Evolutionary conservation across 2,113 vertebrate species (phyloP).

Genomic region (Protobothrops mucrosquamatus): DNA sequence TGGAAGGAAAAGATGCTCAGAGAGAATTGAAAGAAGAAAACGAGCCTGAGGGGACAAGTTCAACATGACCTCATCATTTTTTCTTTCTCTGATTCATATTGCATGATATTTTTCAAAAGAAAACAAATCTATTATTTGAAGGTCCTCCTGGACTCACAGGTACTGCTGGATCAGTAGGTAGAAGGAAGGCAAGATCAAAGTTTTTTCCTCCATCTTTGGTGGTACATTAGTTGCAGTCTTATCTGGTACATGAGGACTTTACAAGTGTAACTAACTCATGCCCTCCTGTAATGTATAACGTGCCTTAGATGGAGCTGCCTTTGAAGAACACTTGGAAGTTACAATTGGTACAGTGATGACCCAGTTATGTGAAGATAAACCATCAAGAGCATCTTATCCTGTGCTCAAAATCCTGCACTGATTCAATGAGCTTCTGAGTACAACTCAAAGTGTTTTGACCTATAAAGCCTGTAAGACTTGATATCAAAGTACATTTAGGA

Average conservation of each 20-base stretch:
- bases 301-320: too few species aligned
- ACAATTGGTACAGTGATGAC: background rate
- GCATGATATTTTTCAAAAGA: background rate
- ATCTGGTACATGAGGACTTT: background rate
- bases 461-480: background rate
- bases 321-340: background rate
- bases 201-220: background rate
- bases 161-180: background rate
- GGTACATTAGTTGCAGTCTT: background rate
- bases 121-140: background rate
- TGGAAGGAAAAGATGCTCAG: background rate
- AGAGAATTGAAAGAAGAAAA: background rate
- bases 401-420: background rate
- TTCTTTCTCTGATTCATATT: background rate
- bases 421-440: background rate
- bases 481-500: background rate
- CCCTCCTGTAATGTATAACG: background rate
- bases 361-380: background rate
- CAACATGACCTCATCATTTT: background rate
- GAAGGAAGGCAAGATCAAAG: background rate
- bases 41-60: background rate
- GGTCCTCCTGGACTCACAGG: background rate
- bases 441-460: background rate
- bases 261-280: background rate
- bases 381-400: background rate